These are phyloP conservation scores for Sebastes paucispinis DNA, from an alignment of 2,797 vertebrate genomes.

Conservation along the genomic window DNA sequence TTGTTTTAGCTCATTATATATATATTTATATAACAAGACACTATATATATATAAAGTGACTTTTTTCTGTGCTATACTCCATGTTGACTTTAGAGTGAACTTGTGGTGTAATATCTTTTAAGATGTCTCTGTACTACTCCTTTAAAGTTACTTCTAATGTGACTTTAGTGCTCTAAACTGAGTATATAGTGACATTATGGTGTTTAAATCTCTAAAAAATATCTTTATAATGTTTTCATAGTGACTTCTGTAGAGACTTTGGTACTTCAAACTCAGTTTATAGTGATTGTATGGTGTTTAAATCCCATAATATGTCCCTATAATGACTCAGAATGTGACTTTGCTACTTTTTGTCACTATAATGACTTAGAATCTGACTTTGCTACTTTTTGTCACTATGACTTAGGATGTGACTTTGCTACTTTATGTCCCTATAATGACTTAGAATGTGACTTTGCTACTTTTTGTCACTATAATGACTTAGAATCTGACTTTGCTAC, in stretches of 20 bases:
- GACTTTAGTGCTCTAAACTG: not conserved
- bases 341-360: too few relatives aligned
- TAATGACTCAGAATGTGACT: not conserved
- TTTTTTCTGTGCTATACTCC: too few relatives aligned
- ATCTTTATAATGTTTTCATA: not conserved
- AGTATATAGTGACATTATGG: not conserved
- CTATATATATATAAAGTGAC: too few relatives aligned
- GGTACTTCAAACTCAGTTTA: not conserved
- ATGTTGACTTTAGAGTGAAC: not conserved
- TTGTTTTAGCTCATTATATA: not conserved
- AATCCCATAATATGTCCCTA: not conserved
- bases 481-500: too few relatives aligned
- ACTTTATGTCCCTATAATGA: too few relatives aligned
- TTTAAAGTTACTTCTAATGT: not conserved
- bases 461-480: too few relatives aligned
- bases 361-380: not conserved
- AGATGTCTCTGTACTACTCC: not conserved
- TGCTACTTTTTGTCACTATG: too few relatives aligned
- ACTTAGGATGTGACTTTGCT: fast-evolving
- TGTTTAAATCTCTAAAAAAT: not conserved
- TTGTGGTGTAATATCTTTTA: not conserved
- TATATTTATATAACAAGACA: too few relatives aligned
- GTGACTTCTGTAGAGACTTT: too few relatives aligned
- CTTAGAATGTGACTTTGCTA: too few relatives aligned
- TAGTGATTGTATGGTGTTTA: not conserved